Base-by-base conservation (phyloP, 2,113 vertebrate genomes). In the Chiloscyllium plagiosum region DNA sequence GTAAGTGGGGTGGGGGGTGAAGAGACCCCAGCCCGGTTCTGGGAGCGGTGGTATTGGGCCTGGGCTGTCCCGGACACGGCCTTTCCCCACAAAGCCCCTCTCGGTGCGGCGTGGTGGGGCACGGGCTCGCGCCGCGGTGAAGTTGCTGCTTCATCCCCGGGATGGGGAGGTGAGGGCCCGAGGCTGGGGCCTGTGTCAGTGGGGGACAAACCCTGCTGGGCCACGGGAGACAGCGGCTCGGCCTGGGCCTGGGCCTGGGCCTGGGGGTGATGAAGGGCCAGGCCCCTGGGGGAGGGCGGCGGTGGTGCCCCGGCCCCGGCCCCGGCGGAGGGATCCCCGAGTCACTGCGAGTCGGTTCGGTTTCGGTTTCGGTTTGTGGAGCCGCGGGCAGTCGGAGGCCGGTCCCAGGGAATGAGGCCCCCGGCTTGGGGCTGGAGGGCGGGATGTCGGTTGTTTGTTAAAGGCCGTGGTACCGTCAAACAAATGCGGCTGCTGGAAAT, bases 281-380 rank as follows among this genome's bases (percentile, higher is more conserved):
- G 13, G 2, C 78, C 13, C n/a, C 33, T 0, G 76, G 76, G 76
- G 33, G 29, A 94, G 29, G 72, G 97, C 83, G 96, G 93, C 97
- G 97, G 97, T 61, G 56, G 56, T 85, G 95, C 86, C 24, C 61
- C 66, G 95, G 24, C 61, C 29, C n/a, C 4, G 0, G 86, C 15
- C 68, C n/a, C 24, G 2, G 80, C 5, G 0, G 0, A 19, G 50
- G 3, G 52, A 15, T 87, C 42, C 85, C 50, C 19, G 22, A 87
- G 85, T 87, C 85, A 87, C 50, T 24, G 47, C 8, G 19, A 24
- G 17, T 20, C 83, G 42, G 83, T 12, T 61, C 8, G 85, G 50
- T 87, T 87, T 87, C 47, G 24, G 47, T 87, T 87, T 87, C 85
- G 47, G 20, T 50, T 87, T 26, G 78, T 80, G 76, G 33, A 33